Conservation (phyloP, 2,113 vertebrate species). For the Perca flavescens region DNA sequence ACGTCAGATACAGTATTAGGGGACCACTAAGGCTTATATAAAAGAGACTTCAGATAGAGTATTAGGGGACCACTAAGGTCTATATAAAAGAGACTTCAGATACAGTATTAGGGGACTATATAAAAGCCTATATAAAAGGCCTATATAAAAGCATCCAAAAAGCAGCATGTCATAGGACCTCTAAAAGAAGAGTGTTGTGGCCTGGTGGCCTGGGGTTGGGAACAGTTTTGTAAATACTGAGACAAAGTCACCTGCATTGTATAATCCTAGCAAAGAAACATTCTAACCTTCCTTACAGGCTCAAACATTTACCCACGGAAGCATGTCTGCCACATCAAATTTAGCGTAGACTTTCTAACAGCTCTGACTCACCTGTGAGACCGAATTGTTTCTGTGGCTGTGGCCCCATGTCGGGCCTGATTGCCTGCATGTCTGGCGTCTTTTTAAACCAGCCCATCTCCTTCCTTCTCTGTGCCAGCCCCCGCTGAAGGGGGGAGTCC, state of each 20-base stretch:
- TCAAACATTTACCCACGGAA: background rate
- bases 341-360: background rate
- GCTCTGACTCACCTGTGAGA: slow-evolving; percentile 80
- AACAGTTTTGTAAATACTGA: background rate
- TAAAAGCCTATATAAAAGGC: too few relatives aligned
- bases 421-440: slow-evolving; percentile 53
- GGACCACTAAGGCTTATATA: too few relatives aligned
- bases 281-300: background rate
- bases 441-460: slow-evolving; percentile 85
- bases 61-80: too few relatives aligned
- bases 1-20: too few relatives aligned
- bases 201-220: too few relatives aligned
- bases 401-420: slow-evolving; percentile 79
- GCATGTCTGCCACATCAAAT: background rate
- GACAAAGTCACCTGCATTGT: background rate
- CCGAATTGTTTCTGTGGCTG: slow-evolving; percentile 72
- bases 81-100: too few relatives aligned
- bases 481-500: slow-evolving; percentile 74
- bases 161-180: too few relatives aligned
- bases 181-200: too few relatives aligned
- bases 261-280: slow-evolving; percentile 1
- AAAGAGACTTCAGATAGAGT: too few relatives aligned
- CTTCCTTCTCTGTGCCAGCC: slow-evolving; percentile 84
- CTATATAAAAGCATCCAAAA: too few relatives aligned
- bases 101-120: too few relatives aligned